Evolutionary conservation across 2,113 vertebrate genomes (phyloP).

Genomic region (Chunga burmeisteri): DNA sequence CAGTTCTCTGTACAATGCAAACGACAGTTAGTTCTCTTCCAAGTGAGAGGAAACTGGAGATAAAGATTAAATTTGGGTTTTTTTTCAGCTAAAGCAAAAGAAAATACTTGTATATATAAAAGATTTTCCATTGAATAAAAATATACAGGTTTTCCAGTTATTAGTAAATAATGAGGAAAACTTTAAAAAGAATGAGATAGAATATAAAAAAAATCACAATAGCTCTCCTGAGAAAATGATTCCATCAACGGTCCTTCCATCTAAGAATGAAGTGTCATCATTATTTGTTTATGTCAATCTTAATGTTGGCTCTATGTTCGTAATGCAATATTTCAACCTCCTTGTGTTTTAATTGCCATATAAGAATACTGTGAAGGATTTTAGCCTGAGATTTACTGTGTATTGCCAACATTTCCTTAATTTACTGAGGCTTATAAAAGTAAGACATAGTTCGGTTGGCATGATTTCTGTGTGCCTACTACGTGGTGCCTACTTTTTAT

Average conservation of each 20-base stretch:
- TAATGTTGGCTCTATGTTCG: background rate
- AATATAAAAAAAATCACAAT: background rate
- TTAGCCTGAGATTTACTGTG: background rate
- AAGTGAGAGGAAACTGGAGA: background rate
- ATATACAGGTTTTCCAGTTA: background rate
- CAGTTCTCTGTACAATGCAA: background rate
- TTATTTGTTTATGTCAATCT: background rate
- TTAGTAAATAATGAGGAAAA: background rate
- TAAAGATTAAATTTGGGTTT: background rate
- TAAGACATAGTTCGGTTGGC: slow-evolving; percentile 29
- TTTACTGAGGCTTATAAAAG: slow-evolving; percentile 43
- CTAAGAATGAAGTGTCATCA: background rate
- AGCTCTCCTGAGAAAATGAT: background rate
- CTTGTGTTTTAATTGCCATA: background rate
- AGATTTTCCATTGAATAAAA: background rate
- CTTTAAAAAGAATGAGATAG: background rate
- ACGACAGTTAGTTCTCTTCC: background rate
- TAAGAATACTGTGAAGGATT: background rate
- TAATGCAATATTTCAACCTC: background rate
- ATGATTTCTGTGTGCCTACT: slow-evolving; percentile 28
- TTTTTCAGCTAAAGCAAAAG: background rate
- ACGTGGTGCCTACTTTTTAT: slow-evolving; percentile 26
- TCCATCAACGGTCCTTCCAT: background rate
- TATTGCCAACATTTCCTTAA: slow-evolving; percentile 4
- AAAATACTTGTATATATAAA: background rate